Conservation (phyloP, 1,140 invertebrate genomes). For the Saccostrea echinata region DNA sequence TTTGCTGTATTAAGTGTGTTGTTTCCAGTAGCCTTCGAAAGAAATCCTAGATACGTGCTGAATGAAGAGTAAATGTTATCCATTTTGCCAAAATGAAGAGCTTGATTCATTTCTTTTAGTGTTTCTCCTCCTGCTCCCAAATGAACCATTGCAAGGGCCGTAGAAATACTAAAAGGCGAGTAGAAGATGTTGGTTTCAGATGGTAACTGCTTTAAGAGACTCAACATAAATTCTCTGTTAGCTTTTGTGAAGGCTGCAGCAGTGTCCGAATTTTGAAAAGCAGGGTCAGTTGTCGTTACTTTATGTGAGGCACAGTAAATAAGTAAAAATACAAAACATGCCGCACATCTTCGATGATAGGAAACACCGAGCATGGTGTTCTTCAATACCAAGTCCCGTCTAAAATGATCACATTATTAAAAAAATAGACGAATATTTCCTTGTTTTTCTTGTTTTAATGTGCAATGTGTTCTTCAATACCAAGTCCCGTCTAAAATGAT, state of each 20-base stretch:
- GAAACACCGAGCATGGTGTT: no score
- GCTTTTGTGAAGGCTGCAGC: neutral
- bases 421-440: no score
- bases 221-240: neutral
- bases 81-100: conserved; percentile 48
- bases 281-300: neutral
- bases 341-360: no score
- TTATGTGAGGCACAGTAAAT: no score
- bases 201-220: neutral
- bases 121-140: conserved; percentile 86
- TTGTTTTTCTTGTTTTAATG: no score
- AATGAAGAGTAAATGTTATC: conserved; percentile 55
- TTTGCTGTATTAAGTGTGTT: conserved; percentile 89
- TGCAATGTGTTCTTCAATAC: no score
- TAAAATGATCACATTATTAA: no score
- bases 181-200: conserved; percentile 82
- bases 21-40: conserved; percentile 61
- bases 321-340: no score
- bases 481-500: no score
- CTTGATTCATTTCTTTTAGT: conserved; percentile 83
- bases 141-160: conserved; percentile 85
- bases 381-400: no score
- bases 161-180: conserved; percentile 85
- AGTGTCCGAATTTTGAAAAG: neutral
- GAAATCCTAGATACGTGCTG: conserved; percentile 52